phyloP scores from a whole-genome alignment of 1,140 invertebrate genomes.

The Sitodiplosis mosellana region DNA sequence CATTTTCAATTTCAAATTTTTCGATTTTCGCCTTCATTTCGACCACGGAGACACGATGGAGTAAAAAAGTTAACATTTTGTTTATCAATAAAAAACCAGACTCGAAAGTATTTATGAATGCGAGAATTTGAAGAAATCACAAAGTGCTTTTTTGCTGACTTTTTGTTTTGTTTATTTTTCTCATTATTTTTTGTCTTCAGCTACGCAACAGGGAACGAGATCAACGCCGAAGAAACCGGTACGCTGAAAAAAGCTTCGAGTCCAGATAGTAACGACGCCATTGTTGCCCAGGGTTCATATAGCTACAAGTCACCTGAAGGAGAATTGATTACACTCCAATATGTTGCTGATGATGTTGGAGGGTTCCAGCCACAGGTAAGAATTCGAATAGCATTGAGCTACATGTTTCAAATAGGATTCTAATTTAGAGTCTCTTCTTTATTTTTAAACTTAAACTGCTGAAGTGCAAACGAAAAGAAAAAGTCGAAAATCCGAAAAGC shows the following conservation, averaged over 20 bases:
- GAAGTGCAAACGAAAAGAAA: not conserved
- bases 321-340: constrained; percentile 51
- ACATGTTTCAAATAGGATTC: too few species aligned
- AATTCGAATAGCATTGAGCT: too few species aligned
- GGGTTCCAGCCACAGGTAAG: constrained; percentile 46
- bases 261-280: constrained; percentile 36
- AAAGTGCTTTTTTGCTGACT: too few species aligned
- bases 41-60: too few species aligned
- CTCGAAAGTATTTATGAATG: too few species aligned
- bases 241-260: constrained; percentile 40
- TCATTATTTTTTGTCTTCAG: constrained; percentile 26
- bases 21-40: too few species aligned
- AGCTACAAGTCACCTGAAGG: constrained; percentile 70
- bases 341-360: constrained; percentile 58
- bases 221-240: constrained; percentile 43
- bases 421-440: constrained; percentile 10
- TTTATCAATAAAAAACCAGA: too few species aligned
- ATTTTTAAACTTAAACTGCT: constrained; percentile 5
- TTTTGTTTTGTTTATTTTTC: too few species aligned
- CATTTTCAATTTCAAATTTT: too few species aligned
- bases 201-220: constrained; percentile 57
- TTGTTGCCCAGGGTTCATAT: constrained; percentile 49
- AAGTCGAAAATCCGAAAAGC: not conserved
- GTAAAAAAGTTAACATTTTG: too few species aligned
- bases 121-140: too few species aligned